A percentile compares a stretch with the other conserved stretches of the same genome.
Evolutionary conservation across 2,797 vertebrate species (phyloP).

Genomic region (Pseudochaenichthys georgianus): DNA sequence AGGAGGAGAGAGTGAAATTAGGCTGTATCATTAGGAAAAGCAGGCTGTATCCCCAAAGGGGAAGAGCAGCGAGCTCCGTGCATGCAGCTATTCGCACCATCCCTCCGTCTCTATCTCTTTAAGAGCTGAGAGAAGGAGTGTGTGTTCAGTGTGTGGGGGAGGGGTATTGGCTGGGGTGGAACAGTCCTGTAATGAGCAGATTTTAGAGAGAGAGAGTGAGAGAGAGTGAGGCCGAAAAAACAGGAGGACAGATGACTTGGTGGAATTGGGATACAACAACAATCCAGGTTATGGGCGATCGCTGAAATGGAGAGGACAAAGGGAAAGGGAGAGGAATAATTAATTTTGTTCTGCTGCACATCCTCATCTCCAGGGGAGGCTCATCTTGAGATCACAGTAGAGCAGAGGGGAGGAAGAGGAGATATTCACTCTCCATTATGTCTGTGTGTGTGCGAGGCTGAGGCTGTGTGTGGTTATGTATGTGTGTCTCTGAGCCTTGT

Average conservation of each 20-base stretch:
- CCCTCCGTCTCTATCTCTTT: constrained; percentile 91
- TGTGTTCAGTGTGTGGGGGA: constrained; percentile 74
- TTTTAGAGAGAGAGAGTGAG: constrained; percentile 78
- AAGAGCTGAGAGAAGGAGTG: constrained; percentile 85
- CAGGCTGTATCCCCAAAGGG: constrained; percentile 72
- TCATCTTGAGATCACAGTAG: constrained; percentile 69
- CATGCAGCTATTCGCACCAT: constrained; percentile 64
- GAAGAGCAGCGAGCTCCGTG: constrained; percentile 50
- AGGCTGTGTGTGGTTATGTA: constrained; percentile 40
- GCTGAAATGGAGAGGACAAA: constrained; percentile 58
- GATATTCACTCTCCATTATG: constrained; percentile 70
- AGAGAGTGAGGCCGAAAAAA: constrained; percentile 71
- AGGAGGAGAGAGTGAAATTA: constrained; percentile 64
- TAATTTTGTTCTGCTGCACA: constrained; percentile 40
- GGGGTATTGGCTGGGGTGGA: constrained; percentile 84
- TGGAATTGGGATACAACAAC: constrained; percentile 79
- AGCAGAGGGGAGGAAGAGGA: constrained; percentile 55
- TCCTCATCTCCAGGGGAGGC: constrained; percentile 59
- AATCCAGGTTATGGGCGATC: constrained; percentile 56
- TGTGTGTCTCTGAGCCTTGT: constrained; percentile 68
- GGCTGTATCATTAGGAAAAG: constrained; percentile 80
- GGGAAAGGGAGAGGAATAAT: constrained; percentile 58
- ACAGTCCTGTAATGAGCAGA: constrained; percentile 88
- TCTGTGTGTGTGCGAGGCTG: constrained; percentile 60
- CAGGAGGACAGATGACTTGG: constrained; percentile 82